Evolutionary conservation across 2,797 vertebrate genomes (phyloP).

Genomic region (Acrocephalus scirpaceus): DNA sequence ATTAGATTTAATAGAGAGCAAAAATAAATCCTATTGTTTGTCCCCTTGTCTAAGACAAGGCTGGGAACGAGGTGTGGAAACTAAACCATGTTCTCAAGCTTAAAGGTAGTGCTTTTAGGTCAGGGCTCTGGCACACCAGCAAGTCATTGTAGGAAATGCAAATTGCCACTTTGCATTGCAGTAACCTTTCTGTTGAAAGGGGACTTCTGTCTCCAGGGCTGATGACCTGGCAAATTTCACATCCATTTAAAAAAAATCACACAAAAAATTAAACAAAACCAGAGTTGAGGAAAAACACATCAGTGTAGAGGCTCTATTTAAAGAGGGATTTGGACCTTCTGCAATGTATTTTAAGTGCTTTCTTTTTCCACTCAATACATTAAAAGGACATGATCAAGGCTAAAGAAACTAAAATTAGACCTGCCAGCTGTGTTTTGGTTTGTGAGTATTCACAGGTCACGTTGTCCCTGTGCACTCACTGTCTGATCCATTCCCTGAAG

Average conservation of each 20-base stretch:
- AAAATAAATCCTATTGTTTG: conserved; percentile 66
- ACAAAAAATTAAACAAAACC: conserved; percentile 57
- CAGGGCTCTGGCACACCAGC: conserved; percentile 19
- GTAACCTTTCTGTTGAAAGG: not conserved
- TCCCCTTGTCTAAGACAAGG: not conserved
- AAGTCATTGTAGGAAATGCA: conserved; percentile 24
- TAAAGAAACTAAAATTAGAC: conserved; percentile 73
- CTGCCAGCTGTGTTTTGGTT: conserved; percentile 72
- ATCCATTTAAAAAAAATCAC: not conserved
- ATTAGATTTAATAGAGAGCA: conserved; percentile 34
- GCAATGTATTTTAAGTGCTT: conserved; percentile 49
- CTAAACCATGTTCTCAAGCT: not conserved
- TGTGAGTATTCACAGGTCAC: conserved; percentile 55
- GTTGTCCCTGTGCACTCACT: conserved; percentile 32
- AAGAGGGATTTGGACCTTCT: conserved; percentile 58
- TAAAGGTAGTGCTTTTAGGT: conserved; percentile 16
- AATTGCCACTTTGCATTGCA: not conserved
- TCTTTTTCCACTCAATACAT: conserved; percentile 66
- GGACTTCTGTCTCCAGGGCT: conserved; percentile 10
- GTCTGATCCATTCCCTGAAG: conserved; percentile 36
- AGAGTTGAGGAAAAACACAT: conserved; percentile 48
- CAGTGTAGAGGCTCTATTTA: conserved; percentile 56
- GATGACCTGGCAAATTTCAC: conserved; percentile 39
- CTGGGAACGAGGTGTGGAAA: conserved; percentile 21
- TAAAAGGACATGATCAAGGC: conserved; percentile 69